phyloP scores from a whole-genome alignment of 2,113 vertebrate species.

The Geococcyx californianus region DNA sequence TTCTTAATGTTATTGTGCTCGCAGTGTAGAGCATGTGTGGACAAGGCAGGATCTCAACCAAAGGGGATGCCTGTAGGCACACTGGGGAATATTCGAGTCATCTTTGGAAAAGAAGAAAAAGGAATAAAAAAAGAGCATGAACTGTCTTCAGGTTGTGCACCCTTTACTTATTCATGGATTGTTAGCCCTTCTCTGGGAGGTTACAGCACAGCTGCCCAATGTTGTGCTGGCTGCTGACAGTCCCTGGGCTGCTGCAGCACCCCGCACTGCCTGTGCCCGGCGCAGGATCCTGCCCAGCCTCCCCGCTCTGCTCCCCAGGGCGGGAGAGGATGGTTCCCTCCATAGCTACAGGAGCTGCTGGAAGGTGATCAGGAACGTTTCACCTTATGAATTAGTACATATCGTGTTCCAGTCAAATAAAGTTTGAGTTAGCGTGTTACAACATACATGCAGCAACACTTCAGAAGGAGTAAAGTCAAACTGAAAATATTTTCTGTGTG shows the following conservation, averaged over 20 bases:
- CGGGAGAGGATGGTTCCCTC: not conserved
- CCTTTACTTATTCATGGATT: not conserved
- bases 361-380: not conserved
- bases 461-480: not conserved
- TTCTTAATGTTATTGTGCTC: not conserved
- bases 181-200: not conserved
- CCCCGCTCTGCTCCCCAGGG: rapidly evolving
- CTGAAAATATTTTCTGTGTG: not conserved
- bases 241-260: not conserved
- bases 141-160: not conserved
- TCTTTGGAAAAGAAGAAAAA: not conserved
- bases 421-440: not conserved
- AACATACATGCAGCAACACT: not conserved
- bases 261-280: rapidly evolving
- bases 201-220: not conserved
- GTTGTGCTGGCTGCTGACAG: rapidly evolving
- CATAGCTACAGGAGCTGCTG: not conserved
- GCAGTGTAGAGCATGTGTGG: rapidly evolving
- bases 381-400: not conserved
- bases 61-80: not conserved
- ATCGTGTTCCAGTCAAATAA: not conserved
- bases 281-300: rapidly evolving
- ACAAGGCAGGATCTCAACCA: not conserved
- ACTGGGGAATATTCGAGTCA: not conserved
- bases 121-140: not conserved